A percentile compares a stretch with the other conserved stretches of the same genome.
Conservation (phyloP, 2,113 vertebrate genomes). For the Myanophis thanlyinensis region DNA sequence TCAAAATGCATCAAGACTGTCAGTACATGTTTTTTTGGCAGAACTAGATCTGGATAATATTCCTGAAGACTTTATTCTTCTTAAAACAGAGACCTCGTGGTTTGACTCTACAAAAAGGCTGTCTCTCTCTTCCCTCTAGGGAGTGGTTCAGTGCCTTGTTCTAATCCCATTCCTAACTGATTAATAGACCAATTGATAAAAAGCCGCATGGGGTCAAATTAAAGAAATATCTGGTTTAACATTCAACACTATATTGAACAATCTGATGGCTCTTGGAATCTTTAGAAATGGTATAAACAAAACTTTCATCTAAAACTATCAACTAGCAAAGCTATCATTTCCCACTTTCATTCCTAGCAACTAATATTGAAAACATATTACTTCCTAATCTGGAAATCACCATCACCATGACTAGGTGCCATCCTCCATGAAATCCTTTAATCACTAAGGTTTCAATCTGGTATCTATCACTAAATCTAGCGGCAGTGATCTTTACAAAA, state of each 20-base stretch:
- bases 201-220: background rate
- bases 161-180: background rate
- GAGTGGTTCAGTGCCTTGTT: background rate
- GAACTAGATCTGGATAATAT: background rate
- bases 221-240: background rate
- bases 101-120: background rate
- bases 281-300: background rate
- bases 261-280: background rate
- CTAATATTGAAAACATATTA: background rate
- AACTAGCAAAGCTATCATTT: background rate
- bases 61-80: background rate
- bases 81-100: background rate
- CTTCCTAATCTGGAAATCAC: background rate
- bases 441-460: background rate
- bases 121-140: background rate
- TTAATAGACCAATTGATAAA: background rate
- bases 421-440: background rate
- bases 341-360: background rate
- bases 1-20: background rate
- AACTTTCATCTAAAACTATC: background rate
- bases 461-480: background rate
- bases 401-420: background rate
- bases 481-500: background rate
- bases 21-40: background rate
- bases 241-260: background rate